Conservation (phyloP, 2,113 vertebrate species). For the Etheostoma cragini region DNA sequence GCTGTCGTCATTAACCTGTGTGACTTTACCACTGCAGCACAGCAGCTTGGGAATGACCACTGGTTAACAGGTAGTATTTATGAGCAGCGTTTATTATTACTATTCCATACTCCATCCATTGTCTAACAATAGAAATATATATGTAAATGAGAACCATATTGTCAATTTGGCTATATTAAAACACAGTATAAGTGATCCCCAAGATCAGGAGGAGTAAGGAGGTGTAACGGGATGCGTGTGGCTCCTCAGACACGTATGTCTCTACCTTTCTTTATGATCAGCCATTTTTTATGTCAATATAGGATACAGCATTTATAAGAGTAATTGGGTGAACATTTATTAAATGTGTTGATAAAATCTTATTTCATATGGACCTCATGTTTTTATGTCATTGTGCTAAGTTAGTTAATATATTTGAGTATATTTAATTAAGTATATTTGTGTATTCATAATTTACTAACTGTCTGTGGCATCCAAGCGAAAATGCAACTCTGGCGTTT, state of each 20-base stretch:
- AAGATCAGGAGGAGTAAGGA: neutral
- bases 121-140: neutral
- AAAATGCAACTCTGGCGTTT: neutral
- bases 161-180: neutral
- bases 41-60: neutral
- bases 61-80: neutral
- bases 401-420: neutral
- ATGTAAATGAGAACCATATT: neutral
- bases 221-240: neutral
- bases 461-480: neutral
- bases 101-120: neutral
- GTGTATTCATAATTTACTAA: neutral
- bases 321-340: too few relatives aligned
- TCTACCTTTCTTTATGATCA: neutral
- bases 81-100: neutral
- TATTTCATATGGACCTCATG: neutral
- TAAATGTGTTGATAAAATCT: neutral
- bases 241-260: neutral
- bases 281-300: neutral
- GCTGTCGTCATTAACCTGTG: constrained; percentile 10
- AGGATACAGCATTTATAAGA: neutral
- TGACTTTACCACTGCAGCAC: neutral
- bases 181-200: neutral
- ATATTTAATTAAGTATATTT: neutral
- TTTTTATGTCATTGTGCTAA: neutral